Conservation (phyloP, 2,888 invertebrate genomes). For the Palloptera scutellata region DNA sequence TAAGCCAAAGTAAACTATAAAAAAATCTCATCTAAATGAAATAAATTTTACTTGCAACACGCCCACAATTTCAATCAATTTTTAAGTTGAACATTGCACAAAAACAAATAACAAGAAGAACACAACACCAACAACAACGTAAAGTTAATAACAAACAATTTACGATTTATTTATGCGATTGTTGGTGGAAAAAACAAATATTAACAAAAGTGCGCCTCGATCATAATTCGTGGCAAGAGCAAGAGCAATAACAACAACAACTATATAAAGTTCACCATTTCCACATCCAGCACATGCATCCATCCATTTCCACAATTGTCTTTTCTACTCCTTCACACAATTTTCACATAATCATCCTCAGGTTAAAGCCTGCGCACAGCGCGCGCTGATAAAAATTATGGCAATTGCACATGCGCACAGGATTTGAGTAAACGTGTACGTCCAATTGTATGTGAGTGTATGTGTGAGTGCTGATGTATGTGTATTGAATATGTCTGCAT, state of each 20-base stretch:
- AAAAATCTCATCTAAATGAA: neutral
- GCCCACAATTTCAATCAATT: conserved; percentile 23
- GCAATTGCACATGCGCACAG: conserved; percentile 41
- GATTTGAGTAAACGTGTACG: conserved; percentile 3
- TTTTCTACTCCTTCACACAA: conserved; percentile 43
- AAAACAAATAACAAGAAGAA: conserved; percentile 41
- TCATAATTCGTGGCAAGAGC: conserved; percentile 30
- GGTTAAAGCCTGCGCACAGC: conserved; percentile 18
- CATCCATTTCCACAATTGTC: conserved; percentile 16
- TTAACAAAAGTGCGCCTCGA: conserved; percentile 37
- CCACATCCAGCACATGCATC: conserved; percentile 7
- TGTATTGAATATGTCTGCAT: conserved; percentile 18
- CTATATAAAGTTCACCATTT: conserved; percentile 31
- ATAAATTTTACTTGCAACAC: conserved; percentile 3
- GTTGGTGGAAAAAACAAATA: conserved; percentile 51
- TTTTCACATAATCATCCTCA: conserved; percentile 57
- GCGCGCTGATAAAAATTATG: conserved; percentile 45
- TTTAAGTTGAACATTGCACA: conserved; percentile 28
- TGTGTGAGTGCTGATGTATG: conserved; percentile 5
- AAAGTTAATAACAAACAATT: conserved; percentile 54
- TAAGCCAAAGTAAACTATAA: neutral
- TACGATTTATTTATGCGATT: conserved; percentile 57
- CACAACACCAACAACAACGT: too few species aligned
- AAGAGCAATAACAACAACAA: conserved; percentile 37
- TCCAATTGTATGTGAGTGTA: neutral